These are phyloP conservation scores for Pecten maximus DNA, from an alignment of 2,888 invertebrate genomes.

Conservation along the genomic window DNA sequence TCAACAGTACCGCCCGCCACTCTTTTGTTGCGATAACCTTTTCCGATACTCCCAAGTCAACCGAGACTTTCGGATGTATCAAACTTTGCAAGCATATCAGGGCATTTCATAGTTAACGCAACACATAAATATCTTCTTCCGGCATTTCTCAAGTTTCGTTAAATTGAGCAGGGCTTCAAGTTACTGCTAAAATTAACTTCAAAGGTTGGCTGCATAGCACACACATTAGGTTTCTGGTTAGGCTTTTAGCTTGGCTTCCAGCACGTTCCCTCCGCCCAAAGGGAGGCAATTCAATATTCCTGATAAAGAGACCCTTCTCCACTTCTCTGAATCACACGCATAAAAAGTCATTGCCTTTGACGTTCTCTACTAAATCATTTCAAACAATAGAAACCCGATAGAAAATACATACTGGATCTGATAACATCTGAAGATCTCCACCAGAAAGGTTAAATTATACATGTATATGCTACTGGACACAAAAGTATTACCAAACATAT, in stretches of 20 bases:
- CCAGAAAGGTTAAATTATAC: no score
- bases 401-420: background rate
- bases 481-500: no score
- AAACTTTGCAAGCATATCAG: background rate
- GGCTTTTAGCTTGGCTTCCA: background rate
- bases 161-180: constrained; percentile 18
- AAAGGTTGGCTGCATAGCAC: background rate
- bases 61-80: constrained; percentile 5
- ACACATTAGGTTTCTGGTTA: background rate
- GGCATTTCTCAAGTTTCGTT: constrained; percentile 20
- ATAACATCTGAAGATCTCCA: background rate
- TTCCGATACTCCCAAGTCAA: constrained; percentile 25
- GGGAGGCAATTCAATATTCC: constrained; percentile 22
- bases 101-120: background rate
- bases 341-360: background rate
- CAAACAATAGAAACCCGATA: background rate
- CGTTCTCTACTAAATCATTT: background rate
- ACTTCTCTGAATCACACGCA: background rate
- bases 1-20: background rate
- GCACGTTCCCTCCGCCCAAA: background rate
- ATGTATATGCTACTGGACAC: no score
- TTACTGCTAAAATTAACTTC: constrained; percentile 22
- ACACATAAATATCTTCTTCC: constrained; percentile 28
- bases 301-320: background rate
- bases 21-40: constrained; percentile 20